phyloP scores from a whole-genome alignment of 2,797 vertebrate species.

The Fringilla coelebs region DNA sequence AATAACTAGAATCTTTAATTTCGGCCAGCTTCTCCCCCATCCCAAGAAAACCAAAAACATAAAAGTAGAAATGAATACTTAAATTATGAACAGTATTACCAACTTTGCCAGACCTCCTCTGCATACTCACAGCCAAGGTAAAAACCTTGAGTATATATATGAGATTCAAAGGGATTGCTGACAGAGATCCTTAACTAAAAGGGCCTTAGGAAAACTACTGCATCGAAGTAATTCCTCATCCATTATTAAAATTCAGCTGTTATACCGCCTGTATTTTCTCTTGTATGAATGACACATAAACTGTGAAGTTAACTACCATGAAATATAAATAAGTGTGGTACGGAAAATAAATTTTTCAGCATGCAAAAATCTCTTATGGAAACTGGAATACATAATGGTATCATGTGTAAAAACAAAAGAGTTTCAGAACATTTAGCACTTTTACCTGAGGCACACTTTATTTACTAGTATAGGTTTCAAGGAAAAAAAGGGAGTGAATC shows the following conservation, averaged over 20 bases:
- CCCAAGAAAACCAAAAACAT: background rate
- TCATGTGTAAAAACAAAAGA: background rate
- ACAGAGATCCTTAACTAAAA: slow-evolving; percentile 15
- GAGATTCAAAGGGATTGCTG: background rate
- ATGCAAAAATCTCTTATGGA: background rate
- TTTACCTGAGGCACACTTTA: background rate
- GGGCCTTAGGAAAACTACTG: background rate
- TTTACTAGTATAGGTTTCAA: background rate
- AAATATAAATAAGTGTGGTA: slow-evolving; percentile 27
- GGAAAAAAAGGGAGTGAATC: background rate
- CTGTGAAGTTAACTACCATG: slow-evolving; percentile 9
- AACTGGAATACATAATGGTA: background rate
- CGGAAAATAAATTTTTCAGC: background rate
- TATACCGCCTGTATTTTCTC: background rate
- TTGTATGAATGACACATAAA: slow-evolving; percentile 22
- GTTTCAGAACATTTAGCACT: background rate
- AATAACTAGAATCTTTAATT: background rate
- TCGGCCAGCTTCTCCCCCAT: background rate
- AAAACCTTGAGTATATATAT: background rate
- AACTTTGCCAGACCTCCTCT: background rate
- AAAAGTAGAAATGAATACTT: background rate
- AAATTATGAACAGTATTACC: background rate
- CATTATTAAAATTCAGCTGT: slow-evolving; percentile 25
- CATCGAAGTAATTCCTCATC: background rate
- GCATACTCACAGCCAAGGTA: background rate